These are phyloP conservation scores for Lamprologus tigripictilis DNA, from an alignment of 2,113 vertebrate species.

Conservation along the genomic window DNA sequence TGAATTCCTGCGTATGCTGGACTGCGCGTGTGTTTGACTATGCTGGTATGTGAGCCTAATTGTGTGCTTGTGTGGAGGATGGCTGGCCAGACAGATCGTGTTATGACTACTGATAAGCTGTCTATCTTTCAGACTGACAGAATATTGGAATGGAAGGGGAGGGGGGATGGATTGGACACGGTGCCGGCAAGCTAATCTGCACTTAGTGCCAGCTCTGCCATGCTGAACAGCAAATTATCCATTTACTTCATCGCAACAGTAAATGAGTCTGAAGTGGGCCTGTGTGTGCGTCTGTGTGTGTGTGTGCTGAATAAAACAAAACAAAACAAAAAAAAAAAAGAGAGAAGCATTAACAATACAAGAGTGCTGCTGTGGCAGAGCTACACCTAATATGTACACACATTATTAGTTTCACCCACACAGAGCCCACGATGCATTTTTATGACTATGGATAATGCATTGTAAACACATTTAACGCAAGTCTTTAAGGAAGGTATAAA, in stretches of 20 bases:
- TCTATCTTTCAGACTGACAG: conserved; percentile 51
- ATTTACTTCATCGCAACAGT: conserved; percentile 45
- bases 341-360: background rate
- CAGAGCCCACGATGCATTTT: background rate
- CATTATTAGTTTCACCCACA: background rate
- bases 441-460: background rate
- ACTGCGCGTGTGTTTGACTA: background rate
- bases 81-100: conserved; percentile 54
- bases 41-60: conserved; percentile 16
- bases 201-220: conserved; percentile 42
- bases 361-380: background rate
- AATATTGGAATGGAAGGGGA: background rate
- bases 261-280: conserved; percentile 38
- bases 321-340: background rate
- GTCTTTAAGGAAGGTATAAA: background rate
- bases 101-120: conserved; percentile 57
- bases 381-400: background rate
- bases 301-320: background rate
- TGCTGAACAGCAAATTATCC: conserved; percentile 62
- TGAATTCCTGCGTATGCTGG: background rate
- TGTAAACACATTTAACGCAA: background rate
- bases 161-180: conserved; percentile 40
- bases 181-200: conserved; percentile 42
- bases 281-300: background rate
- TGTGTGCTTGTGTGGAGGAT: conserved; percentile 28